Evolutionary conservation across 1,140 invertebrate species (phyloP).

Genomic region (Polyergus mexicanus): DNA sequence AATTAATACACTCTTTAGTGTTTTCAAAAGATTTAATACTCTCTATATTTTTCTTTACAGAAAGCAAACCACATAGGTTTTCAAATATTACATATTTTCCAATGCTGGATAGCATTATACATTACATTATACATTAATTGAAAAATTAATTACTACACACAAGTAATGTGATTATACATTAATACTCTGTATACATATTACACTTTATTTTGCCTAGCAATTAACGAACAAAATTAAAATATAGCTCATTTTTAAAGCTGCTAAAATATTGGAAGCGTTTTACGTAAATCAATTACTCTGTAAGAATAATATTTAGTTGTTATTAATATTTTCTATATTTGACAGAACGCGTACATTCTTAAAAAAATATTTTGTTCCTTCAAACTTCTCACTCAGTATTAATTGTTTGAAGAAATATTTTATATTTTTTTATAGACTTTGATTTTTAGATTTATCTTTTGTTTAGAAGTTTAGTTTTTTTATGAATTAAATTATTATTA

Average conservation of each 20-base stretch:
- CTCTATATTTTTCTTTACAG: too few species aligned
- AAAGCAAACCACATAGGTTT: too few species aligned
- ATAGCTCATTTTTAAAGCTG: background rate
- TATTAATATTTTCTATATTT: conserved; percentile 5
- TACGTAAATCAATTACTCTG: background rate
- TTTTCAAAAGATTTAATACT: too few species aligned
- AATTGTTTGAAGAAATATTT: background rate
- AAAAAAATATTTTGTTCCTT: background rate
- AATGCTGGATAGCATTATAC: too few species aligned
- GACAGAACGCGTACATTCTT: background rate
- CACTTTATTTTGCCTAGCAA: background rate
- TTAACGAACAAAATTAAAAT: background rate
- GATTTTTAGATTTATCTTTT: background rate
- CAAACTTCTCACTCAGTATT: background rate
- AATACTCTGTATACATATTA: background rate
- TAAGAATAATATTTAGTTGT: background rate
- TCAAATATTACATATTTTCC: too few species aligned
- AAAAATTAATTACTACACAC: conserved; percentile 3
- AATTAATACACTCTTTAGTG: too few species aligned
- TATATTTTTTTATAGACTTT: background rate
- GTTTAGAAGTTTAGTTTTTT: conserved; percentile 11
- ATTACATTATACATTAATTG: background rate
- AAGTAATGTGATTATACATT: conserved; percentile 10
- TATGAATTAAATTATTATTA: conserved; percentile 24
- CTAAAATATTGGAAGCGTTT: background rate